Conservation (phyloP, 2,888 invertebrate species). For the Tetragonula carbonaria region DNA sequence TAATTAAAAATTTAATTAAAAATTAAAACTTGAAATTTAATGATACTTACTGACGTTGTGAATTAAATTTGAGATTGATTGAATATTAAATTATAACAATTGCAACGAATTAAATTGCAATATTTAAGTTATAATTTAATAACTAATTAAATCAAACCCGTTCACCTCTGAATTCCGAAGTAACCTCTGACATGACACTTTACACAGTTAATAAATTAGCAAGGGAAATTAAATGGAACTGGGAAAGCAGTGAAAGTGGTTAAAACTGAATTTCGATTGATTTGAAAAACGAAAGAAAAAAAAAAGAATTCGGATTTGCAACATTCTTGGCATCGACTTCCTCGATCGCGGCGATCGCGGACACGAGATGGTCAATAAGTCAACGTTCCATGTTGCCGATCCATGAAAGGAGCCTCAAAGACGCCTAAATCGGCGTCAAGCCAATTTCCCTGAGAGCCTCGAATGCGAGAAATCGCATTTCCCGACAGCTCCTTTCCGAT, state of each 20-base stretch:
- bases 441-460: constrained; percentile 36
- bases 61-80: not conserved
- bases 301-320: not conserved
- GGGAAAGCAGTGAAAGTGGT: too few relatives aligned
- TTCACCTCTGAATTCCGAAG: too few relatives aligned
- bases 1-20: not conserved
- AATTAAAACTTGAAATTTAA: not conserved
- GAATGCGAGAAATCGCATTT: constrained; percentile 40
- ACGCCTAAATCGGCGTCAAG: constrained; percentile 24
- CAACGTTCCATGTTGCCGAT: constrained; percentile 25
- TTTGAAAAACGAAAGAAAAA: too few relatives aligned
- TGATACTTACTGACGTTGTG: too few relatives aligned
- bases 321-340: constrained; percentile 1
- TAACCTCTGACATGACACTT: too few relatives aligned
- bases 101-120: too few relatives aligned
- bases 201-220: too few relatives aligned
- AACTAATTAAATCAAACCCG: too few relatives aligned
- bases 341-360: not conserved
- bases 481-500: constrained; percentile 39
- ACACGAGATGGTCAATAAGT: constrained; percentile 38
- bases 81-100: not conserved
- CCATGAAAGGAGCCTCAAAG: constrained; percentile 52
- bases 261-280: not conserved
- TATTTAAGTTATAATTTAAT: too few relatives aligned
- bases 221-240: too few relatives aligned